Conservation (phyloP, 92 coral and sea anemone genomes). For the Paragorgia papillata region DNA sequence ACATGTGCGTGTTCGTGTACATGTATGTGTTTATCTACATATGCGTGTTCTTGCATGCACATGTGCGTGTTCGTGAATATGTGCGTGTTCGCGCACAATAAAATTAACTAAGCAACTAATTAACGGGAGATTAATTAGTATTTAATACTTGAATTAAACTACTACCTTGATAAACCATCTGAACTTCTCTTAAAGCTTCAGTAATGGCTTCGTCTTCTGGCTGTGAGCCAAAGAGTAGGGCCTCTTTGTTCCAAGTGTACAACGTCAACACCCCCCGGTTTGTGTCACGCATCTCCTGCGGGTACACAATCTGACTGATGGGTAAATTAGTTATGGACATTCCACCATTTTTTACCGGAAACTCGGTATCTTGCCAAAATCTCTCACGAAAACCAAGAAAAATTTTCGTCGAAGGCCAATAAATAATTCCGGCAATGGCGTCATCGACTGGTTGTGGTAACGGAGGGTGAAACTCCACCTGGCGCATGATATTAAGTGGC, state of each 20-base stretch:
- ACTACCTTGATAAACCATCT: constrained; percentile 49
- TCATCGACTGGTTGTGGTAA: constrained; percentile 45
- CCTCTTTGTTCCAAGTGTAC: constrained; percentile 64
- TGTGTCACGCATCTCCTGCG: neutral
- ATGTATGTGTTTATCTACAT: no score
- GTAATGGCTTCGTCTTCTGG: constrained; percentile 44
- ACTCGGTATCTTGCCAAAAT: constrained; percentile 49
- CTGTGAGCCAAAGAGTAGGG: constrained; percentile 59
- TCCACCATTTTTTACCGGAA: constrained; percentile 49
- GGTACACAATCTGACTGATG: constrained; percentile 61
- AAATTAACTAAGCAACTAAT: no score
- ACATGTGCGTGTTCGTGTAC: no score
- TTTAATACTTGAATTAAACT: no score
- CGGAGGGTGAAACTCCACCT: constrained; percentile 49
- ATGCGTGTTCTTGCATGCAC: no score
- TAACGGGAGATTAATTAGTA: no score
- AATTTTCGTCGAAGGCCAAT: constrained; percentile 52
- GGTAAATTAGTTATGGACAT: constrained; percentile 62
- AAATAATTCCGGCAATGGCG: constrained; percentile 50
- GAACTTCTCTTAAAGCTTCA: constrained; percentile 57
- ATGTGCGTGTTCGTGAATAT: no score
- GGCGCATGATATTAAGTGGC: constrained; percentile 58
- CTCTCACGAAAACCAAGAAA: constrained; percentile 43
- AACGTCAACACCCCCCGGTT: constrained; percentile 53
- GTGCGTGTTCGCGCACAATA: no score